phyloP scores from a whole-genome alignment of 2,113 vertebrate species.

The Helogale parvula region DNA sequence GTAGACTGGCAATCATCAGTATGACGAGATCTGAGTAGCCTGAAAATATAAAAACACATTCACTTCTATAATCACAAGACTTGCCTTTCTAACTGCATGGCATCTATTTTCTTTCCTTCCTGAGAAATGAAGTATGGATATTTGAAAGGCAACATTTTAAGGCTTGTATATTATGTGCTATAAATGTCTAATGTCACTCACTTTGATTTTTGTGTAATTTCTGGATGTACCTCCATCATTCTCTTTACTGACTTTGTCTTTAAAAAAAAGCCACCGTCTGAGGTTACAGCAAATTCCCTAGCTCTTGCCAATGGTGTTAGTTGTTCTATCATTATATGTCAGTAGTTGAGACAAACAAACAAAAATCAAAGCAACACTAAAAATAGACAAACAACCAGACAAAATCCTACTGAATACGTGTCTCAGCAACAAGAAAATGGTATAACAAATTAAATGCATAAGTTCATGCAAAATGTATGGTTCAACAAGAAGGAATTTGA shows the following conservation, averaged over 20 bases:
- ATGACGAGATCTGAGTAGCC: not conserved
- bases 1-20: not conserved
- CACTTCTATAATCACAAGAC: not conserved
- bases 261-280: not conserved
- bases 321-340: not conserved
- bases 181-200: not conserved
- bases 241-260: not conserved
- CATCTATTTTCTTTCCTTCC: not conserved
- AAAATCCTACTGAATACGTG: not conserved
- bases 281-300: not conserved
- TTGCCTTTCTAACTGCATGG: not conserved
- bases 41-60: not conserved
- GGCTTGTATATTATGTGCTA: not conserved
- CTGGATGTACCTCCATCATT: not conserved
- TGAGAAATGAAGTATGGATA: not conserved
- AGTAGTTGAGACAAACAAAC: not conserved
- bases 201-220: not conserved
- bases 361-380: slow-evolving; percentile 23
- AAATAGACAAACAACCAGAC: not conserved
- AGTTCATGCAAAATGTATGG: slow-evolving; percentile 51
- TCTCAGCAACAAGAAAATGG: not conserved
- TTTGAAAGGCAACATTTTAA: not conserved
- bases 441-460: slow-evolving; percentile 52
- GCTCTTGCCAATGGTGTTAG: not conserved
- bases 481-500: slow-evolving; percentile 49